A percentile compares a stretch with the other conserved stretches of the same genome.
phyloP scores from a whole-genome alignment of 2,888 invertebrate species.

The Limnephilus auricula region DNA sequence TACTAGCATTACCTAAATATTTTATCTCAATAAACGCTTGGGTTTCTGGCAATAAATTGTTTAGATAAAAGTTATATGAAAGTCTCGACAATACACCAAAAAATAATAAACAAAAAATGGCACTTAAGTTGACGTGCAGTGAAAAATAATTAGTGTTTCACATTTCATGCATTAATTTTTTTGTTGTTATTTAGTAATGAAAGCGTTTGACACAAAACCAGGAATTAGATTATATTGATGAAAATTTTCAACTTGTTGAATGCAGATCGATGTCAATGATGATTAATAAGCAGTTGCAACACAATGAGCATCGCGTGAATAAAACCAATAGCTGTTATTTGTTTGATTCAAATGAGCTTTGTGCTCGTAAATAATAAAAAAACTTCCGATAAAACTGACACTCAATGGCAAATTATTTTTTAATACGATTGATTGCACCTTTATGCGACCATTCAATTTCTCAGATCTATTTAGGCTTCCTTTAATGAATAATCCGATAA shows the following conservation, averaged over 20 bases:
- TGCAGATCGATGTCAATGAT: neutral
- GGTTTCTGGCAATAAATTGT: too few relatives aligned
- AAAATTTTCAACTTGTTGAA: neutral
- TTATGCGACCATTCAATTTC: neutral
- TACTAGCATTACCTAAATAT: too few relatives aligned
- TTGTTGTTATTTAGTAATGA: too few relatives aligned
- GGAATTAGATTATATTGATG: neutral
- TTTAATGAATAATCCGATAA: constrained; percentile 38
- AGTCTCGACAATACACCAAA: too few relatives aligned
- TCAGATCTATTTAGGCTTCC: constrained; percentile 37
- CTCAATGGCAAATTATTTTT: neutral
- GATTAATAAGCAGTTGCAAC: neutral
- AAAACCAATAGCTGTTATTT: neutral
- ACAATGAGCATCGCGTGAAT: neutral
- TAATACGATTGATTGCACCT: neutral
- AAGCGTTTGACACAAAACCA: neutral
- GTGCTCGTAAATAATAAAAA: neutral
- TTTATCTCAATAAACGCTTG: too few relatives aligned
- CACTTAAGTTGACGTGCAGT: too few relatives aligned
- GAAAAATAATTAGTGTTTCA: too few relatives aligned
- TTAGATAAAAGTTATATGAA: too few relatives aligned
- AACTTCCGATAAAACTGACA: neutral
- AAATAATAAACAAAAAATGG: too few relatives aligned
- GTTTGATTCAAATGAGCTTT: neutral
- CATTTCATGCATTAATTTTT: too few relatives aligned